phyloP scores from a whole-genome alignment of 2,888 invertebrate species.

The Drosophila barbarae region DNA sequence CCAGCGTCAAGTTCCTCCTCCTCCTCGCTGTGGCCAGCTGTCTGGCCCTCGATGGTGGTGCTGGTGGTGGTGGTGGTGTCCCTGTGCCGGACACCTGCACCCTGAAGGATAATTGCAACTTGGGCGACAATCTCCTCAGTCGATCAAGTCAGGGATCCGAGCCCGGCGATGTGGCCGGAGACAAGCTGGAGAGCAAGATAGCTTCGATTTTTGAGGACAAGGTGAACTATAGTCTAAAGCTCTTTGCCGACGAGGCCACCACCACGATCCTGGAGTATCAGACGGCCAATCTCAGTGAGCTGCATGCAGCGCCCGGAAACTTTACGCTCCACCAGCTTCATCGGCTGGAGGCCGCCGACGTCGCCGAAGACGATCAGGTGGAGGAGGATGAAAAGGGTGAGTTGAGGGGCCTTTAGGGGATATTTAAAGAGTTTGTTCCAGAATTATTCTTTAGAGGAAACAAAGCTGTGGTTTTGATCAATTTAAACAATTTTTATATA shows the following conservation, averaged over 20 bases:
- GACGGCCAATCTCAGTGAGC: slow-evolving; percentile 54
- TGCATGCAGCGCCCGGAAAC: slow-evolving; percentile 44
- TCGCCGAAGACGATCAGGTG: slow-evolving; percentile 40
- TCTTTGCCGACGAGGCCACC: slow-evolving; percentile 73
- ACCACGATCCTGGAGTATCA: slow-evolving; percentile 55
- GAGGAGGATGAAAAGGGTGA: slow-evolving; percentile 72
- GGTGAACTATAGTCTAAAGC: slow-evolving; percentile 77
- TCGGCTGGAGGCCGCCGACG: slow-evolving; percentile 22
- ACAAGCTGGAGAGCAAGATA: slow-evolving; percentile 75
- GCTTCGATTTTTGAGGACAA: slow-evolving; percentile 78
- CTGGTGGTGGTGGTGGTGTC: slow-evolving; percentile 32
- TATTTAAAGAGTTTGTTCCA: too few relatives aligned
- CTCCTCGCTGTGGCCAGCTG: slow-evolving; percentile 5
- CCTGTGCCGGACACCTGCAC: slow-evolving; percentile 70
- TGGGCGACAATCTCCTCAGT: slow-evolving; percentile 71
- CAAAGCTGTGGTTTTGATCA: too few relatives aligned
- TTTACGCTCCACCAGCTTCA: slow-evolving; percentile 53
- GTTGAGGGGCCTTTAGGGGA: slow-evolving; percentile 11
- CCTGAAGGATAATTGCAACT: slow-evolving; percentile 76
- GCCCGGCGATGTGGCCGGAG: slow-evolving; percentile 48
- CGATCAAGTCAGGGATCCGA: slow-evolving; percentile 39
- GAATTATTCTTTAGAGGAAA: too few relatives aligned
- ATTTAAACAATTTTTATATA: too few relatives aligned
- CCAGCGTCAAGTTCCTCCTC: slow-evolving; percentile 3
- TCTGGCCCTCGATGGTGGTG: slow-evolving; percentile 50